Evolutionary conservation across 2,113 vertebrate species (phyloP).

Genomic region (Orientallactaga bullata): DNA sequence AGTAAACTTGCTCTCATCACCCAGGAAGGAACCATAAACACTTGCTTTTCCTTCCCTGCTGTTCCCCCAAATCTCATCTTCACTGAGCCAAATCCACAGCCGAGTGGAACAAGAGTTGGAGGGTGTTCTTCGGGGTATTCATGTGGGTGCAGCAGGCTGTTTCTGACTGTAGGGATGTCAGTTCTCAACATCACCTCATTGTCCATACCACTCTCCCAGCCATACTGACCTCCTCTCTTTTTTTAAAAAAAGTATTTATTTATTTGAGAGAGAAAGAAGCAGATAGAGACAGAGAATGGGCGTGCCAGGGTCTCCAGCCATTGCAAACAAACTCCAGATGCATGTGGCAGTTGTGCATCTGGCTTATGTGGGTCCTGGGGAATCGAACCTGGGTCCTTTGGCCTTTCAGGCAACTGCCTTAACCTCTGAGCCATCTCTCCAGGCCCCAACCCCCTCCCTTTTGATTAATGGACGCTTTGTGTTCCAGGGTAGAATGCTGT

Average conservation of each 20-base stretch:
- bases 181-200: background rate
- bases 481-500: background rate
- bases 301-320: too few relatives aligned
- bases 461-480: background rate
- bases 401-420: too few relatives aligned
- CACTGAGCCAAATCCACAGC: background rate
- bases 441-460: rapidly evolving
- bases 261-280: too few relatives aligned
- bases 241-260: too few relatives aligned
- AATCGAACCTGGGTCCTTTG: too few relatives aligned
- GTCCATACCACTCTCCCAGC: background rate
- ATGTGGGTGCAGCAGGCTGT: background rate
- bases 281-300: too few relatives aligned
- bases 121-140: background rate
- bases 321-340: too few relatives aligned
- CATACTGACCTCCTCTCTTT: rapidly evolving
- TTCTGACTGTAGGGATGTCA: background rate
- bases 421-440: too few relatives aligned
- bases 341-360: too few relatives aligned
- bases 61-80: too few relatives aligned
- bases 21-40: background rate
- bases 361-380: too few relatives aligned
- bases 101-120: too few relatives aligned
- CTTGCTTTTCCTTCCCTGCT: background rate
- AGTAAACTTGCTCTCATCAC: background rate